Evolutionary conservation across 1,140 invertebrate genomes (phyloP), one percentile per base, ranked within the genome.

Genomic region (Brachionus rotundiformis): DNA sequence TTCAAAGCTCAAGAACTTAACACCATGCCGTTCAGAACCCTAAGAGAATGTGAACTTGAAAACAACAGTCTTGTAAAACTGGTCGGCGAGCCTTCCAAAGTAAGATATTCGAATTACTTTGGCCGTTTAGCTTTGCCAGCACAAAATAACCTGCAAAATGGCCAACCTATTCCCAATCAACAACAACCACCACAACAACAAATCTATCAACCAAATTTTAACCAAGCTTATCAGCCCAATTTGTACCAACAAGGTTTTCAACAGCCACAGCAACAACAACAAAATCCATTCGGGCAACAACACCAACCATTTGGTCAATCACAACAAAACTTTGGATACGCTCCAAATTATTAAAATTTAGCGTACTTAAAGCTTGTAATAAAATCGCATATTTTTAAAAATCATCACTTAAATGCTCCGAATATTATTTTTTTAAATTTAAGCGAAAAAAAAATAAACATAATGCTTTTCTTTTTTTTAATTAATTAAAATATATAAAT

Each of bases 71-170:
- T 39, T 27, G 63, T 81, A n/a, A 63, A 63, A 29, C 13, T 81
- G 0, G 54, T 81, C 10, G 79, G 79, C 11, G 79, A 81, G 7
- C 79, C 79, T 6, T 41, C 54, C 19, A 63, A 65, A 81, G 1
- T 63, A 31, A 47, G 59, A 41, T 81, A 81, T 23, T 79, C 76
- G 29, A 79, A 59, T 29, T 79, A 79, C 31, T 79, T 79, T 41
- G 76, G 76, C 31, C 44, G 76, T 29, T 59, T 79, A 47, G 33
- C 27, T 23, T 16, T 79, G 11, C 27, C 47, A 1, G 47, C 27
- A 33, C 75, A 36, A 27, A 29, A 80, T n/a, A 13, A 80, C 11
- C n/a, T n/a, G 4, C 33, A 63, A 33, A 8, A 8, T 16, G 31
- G 0, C 5, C 29, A 39, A 29, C n/a, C n/a, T n/a, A n/a, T n/a